Percentiles rank a stretch among this genome's conserved stretches.
Evolutionary conservation across 2,113 vertebrate species (phyloP).

Genomic region (Orientallactaga bullata): DNA sequence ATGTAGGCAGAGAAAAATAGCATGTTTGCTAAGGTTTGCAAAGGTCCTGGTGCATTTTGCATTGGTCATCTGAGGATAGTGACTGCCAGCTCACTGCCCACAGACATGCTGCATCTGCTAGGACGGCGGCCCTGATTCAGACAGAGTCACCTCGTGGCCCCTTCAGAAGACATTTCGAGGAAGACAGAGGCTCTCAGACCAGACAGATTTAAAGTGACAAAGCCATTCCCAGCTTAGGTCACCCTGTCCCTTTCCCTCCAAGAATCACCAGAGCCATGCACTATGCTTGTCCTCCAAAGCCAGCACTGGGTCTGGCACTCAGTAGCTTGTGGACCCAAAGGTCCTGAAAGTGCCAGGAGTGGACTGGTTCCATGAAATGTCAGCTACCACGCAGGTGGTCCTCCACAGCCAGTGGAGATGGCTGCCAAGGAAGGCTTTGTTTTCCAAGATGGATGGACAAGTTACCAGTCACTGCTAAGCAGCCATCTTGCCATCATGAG

Average conservation of each 20-base stretch:
- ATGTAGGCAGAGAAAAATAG: constrained; percentile 83
- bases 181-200: neutral
- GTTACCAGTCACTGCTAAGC: neutral
- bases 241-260: neutral
- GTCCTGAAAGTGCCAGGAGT: neutral
- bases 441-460: neutral
- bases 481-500: constrained; percentile 5
- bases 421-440: neutral
- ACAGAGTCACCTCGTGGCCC: fast-evolving
- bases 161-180: neutral
- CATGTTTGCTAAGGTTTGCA: constrained; percentile 81
- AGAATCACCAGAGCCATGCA: neutral
- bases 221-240: neutral
- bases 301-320: neutral
- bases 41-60: constrained; percentile 70
- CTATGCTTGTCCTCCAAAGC: neutral
- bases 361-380: neutral
- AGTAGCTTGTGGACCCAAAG: neutral
- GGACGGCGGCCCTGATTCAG: neutral
- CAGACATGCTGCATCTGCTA: constrained; percentile 12
- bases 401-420: neutral
- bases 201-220: neutral
- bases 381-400: neutral
- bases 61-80: constrained; percentile 74
- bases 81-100: constrained; percentile 58